These are phyloP conservation scores for rabbit (Oryctolagus cuniculus) DNA, from an alignment of 2,113 vertebrate species.

Conservation along the genomic window mOryCun1.1 NC_091436.1:81701001-81701500, in stretches of 20 bases:
- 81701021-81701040: constrained; percentile 89
- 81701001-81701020: constrained; percentile 86
- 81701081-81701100: constrained; percentile 84
- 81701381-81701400: constrained; percentile 50
- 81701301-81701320: constrained; percentile 30
- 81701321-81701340: constrained; percentile 64
- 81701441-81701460: constrained; percentile 70
- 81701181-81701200: constrained; percentile 70
- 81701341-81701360: constrained; percentile 64
- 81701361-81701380: constrained; percentile 50
- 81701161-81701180: constrained; percentile 59
- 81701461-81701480: constrained; percentile 74
- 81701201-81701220: constrained; percentile 78
- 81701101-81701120: constrained; percentile 70
- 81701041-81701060: constrained; percentile 88
- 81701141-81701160: constrained; percentile 62
- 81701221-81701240: constrained; percentile 77
- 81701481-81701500: constrained; percentile 68
- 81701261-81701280: constrained; percentile 72
- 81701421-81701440: constrained; percentile 47
- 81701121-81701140: constrained; percentile 78
- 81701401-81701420: constrained; percentile 58
- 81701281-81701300: constrained; percentile 68
- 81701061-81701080: constrained; percentile 83
- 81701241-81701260: constrained; percentile 77